Conservation (phyloP, 2,797 vertebrate species). For the Oreonectes daqikongensis region DNA sequence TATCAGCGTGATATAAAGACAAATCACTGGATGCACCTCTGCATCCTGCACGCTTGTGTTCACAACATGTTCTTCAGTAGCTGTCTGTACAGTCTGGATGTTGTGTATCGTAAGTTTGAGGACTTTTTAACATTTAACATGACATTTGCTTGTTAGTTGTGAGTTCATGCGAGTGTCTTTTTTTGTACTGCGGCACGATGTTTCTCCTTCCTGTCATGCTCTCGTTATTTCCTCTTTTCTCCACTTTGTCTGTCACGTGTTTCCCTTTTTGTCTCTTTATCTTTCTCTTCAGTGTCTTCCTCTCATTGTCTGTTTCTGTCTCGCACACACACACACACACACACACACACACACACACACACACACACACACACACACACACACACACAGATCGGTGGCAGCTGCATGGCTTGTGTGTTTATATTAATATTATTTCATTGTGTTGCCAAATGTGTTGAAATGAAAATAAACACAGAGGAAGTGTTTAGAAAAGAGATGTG, state of each 20-base stretch:
- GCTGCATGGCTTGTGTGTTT: neutral
- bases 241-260: conserved; percentile 1
- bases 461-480: neutral
- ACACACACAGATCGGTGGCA: neutral
- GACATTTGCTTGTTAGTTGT: neutral
- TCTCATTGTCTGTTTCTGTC: conserved; percentile 1
- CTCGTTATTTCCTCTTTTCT: conserved; percentile 24
- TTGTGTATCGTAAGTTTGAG: conserved; percentile 60
- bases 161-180: neutral
- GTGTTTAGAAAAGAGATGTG: neutral
- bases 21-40: conserved; percentile 36
- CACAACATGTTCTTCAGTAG: conserved; percentile 73
- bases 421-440: neutral
- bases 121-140: neutral
- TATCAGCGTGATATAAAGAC: conserved; percentile 72
- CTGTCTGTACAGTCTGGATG: conserved; percentile 74
- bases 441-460: neutral
- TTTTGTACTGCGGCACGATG: conserved; percentile 40
- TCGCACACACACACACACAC: neutral
- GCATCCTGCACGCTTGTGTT: conserved; percentile 15
- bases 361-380: neutral
- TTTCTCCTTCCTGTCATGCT: conserved; percentile 10
- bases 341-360: neutral
- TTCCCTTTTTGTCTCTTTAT: neutral
- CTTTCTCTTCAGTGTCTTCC: conserved; percentile 21